These are phyloP conservation scores for Coilia nasus DNA, from an alignment of 2,797 vertebrate genomes.

Conservation along the genomic window DNA sequence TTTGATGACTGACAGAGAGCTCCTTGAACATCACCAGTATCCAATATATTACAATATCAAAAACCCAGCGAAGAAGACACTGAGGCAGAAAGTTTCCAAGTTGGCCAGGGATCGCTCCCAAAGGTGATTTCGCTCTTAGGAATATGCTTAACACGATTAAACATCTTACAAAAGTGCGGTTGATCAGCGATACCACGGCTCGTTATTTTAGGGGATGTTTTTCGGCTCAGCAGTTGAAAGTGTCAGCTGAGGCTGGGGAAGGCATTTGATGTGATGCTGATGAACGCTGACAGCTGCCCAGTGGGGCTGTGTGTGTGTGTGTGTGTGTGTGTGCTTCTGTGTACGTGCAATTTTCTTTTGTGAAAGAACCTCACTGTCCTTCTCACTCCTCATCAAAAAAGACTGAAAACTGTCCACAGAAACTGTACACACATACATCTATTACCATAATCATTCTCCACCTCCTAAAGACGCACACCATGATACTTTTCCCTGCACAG, in stretches of 20 bases:
- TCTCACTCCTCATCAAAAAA: no score
- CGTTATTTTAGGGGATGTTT: background rate
- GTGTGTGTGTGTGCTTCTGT: background rate
- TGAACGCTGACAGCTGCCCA: background rate
- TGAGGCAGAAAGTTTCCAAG: background rate
- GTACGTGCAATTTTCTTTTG: background rate
- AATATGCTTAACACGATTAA: background rate
- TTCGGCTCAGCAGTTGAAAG: background rate
- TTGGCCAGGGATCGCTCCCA: background rate
- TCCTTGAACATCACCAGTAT: no score
- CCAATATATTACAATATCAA: no score
- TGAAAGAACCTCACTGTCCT: background rate
- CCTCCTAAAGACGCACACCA: no score
- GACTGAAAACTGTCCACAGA: no score
- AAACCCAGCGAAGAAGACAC: background rate
- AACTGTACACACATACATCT: no score
- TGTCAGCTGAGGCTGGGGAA: background rate
- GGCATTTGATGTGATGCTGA: background rate
- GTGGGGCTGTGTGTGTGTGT: slow-evolving; percentile 7
- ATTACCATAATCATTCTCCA: no score
- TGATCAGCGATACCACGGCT: background rate
- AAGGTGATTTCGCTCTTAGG: background rate
- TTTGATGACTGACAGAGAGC: no score
- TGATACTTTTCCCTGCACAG: no score
- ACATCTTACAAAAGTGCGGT: background rate